Conservation (phyloP, 1,140 invertebrate species). For the Drosophila sturtevanti region DNA sequence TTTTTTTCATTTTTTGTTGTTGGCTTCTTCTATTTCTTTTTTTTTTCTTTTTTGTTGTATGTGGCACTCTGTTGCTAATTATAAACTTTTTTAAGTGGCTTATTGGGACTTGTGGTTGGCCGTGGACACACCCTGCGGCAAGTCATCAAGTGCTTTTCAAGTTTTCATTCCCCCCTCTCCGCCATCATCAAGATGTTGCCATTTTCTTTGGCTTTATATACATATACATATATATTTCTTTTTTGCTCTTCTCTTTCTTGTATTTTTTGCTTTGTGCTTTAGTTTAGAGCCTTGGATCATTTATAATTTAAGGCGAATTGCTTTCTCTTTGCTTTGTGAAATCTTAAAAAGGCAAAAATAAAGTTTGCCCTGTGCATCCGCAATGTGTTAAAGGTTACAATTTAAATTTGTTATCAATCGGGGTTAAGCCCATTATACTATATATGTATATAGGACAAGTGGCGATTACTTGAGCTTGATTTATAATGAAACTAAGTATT, state of each 20-base stretch:
- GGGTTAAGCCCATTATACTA: too few relatives aligned
- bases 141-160: slow-evolving; percentile 69
- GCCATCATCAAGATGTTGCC: slow-evolving; percentile 70
- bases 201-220: slow-evolving; percentile 33
- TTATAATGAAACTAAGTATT: too few relatives aligned
- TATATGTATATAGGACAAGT: too few relatives aligned
- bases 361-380: too few relatives aligned
- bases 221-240: not conserved
- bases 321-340: not conserved
- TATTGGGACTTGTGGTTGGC: slow-evolving; percentile 72
- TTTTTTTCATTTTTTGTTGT: not conserved
- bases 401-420: too few relatives aligned
- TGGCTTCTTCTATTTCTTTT: too few relatives aligned
- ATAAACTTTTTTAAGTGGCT: slow-evolving; percentile 81
- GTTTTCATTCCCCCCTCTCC: slow-evolving; percentile 21
- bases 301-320: not conserved
- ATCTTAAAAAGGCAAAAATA: not conserved
- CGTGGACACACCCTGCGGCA: slow-evolving; percentile 40
- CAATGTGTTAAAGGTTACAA: too few relatives aligned
- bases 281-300: not conserved
- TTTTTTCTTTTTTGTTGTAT: slow-evolving; percentile 22
- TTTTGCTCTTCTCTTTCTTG: slow-evolving; percentile 61
- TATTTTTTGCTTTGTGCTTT: slow-evolving; percentile 21
- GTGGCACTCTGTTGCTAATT: slow-evolving; percentile 65
- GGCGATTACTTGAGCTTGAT: too few relatives aligned